phyloP scores from a whole-genome alignment of 37 sponge, comb jelly and placozoan genomes.

The Ianthella basta region DNA sequence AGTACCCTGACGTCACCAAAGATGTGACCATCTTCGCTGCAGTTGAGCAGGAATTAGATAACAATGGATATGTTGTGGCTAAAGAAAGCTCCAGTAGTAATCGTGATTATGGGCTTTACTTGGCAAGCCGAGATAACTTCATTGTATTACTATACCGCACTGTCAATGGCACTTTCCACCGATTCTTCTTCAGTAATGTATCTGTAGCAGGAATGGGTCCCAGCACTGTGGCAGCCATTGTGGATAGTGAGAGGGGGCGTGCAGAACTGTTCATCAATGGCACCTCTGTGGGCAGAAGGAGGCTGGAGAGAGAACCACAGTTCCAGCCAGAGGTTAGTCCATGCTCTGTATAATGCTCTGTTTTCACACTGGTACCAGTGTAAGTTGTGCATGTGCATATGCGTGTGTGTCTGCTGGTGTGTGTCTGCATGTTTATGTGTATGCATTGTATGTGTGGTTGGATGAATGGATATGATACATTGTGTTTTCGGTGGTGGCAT shows the following conservation, averaged over 20 bases:
- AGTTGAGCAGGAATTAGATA: slow-evolving; percentile 59
- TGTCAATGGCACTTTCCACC: slow-evolving; percentile 34
- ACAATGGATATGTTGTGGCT: slow-evolving; percentile 81
- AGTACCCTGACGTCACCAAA: slow-evolving; percentile 43
- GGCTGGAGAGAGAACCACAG: slow-evolving; percentile 27
- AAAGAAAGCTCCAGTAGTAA: slow-evolving; percentile 65
- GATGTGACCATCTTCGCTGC: slow-evolving; percentile 80
- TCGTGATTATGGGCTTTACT: slow-evolving; percentile 81
- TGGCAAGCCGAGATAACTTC: slow-evolving; percentile 51
- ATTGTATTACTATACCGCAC: slow-evolving; percentile 70
- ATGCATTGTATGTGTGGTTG: too few relatives aligned
- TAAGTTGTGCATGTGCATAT: background rate
- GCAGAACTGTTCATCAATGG: slow-evolving; percentile 80
- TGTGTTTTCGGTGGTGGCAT: too few relatives aligned
- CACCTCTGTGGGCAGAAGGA: slow-evolving; percentile 24
- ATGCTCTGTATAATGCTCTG: background rate
- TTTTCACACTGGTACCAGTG: background rate
- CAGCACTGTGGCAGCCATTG: slow-evolving; percentile 66
- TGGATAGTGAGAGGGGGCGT: slow-evolving; percentile 60
- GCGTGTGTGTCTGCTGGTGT: too few relatives aligned
- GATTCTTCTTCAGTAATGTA: slow-evolving; percentile 60
- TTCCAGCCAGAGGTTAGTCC: slow-evolving; percentile 64
- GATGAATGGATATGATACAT: too few relatives aligned
- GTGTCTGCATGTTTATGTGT: too few relatives aligned
- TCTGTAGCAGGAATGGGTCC: slow-evolving; percentile 60